Base-by-base conservation (phyloP, 2,113 vertebrate genomes). In the Galeopterus variegatus region DNA sequence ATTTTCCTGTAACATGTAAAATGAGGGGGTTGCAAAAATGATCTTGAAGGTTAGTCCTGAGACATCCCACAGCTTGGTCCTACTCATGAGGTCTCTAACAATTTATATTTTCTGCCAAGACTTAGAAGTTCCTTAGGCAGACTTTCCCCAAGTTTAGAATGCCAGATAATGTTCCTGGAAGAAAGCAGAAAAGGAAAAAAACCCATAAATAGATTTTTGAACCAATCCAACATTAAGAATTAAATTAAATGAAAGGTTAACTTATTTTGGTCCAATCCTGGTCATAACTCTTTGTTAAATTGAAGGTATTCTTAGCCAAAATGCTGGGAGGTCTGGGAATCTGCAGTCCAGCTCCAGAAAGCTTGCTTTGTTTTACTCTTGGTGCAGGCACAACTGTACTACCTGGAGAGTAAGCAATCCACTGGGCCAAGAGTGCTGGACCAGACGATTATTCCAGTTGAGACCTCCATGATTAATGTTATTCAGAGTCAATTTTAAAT, bases 151-250 rank as follows among this genome's bases (percentile, higher is more conserved):
- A 94, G 70, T 97, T 97, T 93, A 93, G 93, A 97, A 96, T 95
- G 91, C 88, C 97, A 97, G 83, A 97, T 97, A 98, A 97, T 95
- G 54, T 97, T 97, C 77, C 95, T 97, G 95, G 96, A 96, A 97
- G 73, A 98, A 97, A 97, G 58, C 26, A 65, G 41, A 88, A 88
- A 86, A 93, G 23, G n/a, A 23, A 93, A 96, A 96, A 96, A 96
- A 36, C 10, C 90, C 81, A 96, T 95, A 96, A 96, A 95, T 96
- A 98, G 91, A 96, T 95, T 97, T 97, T 88, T 97, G 93, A 93
- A 94, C 75, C 93, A 96, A 96, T 98, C 65, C 96, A 97, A 95
- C 75, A 91, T 86, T 28, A 90, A 80, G 83, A 96, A 95, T 94
- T 96, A 94, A 96, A 94, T 95, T 86, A 96, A 96, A 97, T 80